phyloP scores from a whole-genome alignment of 2,113 vertebrate species.

The Rhynchomys soricoides region DNA sequence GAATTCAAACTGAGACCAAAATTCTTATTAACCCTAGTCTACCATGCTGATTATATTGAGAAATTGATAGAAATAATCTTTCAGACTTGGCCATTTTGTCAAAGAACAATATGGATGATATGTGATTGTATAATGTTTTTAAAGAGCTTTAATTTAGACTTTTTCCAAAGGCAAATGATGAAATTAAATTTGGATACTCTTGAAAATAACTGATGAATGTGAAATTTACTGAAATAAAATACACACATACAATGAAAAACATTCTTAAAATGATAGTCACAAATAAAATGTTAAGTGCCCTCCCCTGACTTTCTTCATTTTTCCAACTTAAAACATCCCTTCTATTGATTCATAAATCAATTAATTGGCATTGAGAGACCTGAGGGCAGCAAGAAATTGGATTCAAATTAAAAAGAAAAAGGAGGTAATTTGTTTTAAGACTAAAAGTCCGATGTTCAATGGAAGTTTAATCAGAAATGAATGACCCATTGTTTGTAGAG shows the following conservation, averaged over 20 bases:
- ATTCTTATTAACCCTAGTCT: not conserved
- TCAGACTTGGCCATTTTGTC: not conserved
- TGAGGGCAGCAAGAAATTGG: conserved; percentile 80
- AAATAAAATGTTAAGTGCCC: not conserved
- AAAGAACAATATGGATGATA: not conserved
- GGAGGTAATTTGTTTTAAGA: conserved; percentile 84
- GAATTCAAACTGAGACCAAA: not conserved
- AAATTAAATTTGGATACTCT: not conserved
- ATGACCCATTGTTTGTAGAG: conserved; percentile 84
- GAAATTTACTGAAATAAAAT: conserved; percentile 20
- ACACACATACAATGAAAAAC: not conserved
- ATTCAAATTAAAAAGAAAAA: conserved; percentile 85
- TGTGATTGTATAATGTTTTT: not conserved
- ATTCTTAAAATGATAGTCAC: conserved; percentile 29
- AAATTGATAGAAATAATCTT: not conserved
- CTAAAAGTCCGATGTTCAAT: conserved; percentile 84
- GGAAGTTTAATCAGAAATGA: conserved; percentile 86
- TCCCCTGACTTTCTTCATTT: not conserved
- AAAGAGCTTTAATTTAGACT: not conserved
- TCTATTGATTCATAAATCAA: conserved; percentile 85
- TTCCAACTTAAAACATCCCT: conserved; percentile 62
- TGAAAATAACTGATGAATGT: conserved; percentile 16
- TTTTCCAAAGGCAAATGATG: not conserved
- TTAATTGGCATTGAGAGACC: conserved; percentile 83
- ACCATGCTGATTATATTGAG: not conserved